These are phyloP conservation scores for Anodontia alba DNA, from an alignment of 2,888 invertebrate species.

Conservation along the genomic window DNA sequence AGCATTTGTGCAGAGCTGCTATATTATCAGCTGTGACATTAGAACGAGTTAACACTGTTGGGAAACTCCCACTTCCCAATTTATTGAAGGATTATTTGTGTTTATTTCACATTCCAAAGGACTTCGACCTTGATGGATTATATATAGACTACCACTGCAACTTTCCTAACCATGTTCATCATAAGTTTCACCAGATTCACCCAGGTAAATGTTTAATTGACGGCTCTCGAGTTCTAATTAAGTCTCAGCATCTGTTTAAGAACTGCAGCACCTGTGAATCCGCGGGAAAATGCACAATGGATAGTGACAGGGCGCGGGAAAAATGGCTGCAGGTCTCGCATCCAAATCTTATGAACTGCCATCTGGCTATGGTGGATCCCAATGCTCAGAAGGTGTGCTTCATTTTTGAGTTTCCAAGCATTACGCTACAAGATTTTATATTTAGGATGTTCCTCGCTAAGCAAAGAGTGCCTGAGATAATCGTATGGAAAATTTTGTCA, in stretches of 20 bases:
- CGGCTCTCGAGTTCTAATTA: conserved; percentile 71
- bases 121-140: conserved; percentile 77
- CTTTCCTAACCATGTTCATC: conserved; percentile 76
- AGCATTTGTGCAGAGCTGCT: conserved; percentile 73
- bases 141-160: conserved; percentile 76
- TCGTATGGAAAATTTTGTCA: conserved; percentile 73
- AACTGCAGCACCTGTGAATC: conserved; percentile 65
- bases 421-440: conserved; percentile 75
- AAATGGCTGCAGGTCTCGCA: conserved; percentile 76
- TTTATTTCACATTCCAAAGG: conserved; percentile 75
- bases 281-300: conserved; percentile 61
- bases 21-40: conserved; percentile 74
- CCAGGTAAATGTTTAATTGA: conserved; percentile 71
- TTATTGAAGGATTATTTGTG: conserved; percentile 72
- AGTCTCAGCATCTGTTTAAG: conserved; percentile 64
- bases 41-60: conserved; percentile 67
- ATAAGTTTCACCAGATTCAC: conserved; percentile 74
- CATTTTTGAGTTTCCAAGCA: conserved; percentile 77
- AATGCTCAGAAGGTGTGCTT: conserved; percentile 71
- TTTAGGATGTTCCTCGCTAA: conserved; percentile 70
- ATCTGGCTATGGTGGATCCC: conserved; percentile 70
- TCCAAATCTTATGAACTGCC: conserved; percentile 75
- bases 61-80: conserved; percentile 72
- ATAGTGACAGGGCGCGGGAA: conserved; percentile 64
- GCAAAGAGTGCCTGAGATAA: conserved; percentile 70